phyloP scores from a whole-genome alignment of 2,797 vertebrate species.

The Loris lydekkerianus region DNA sequence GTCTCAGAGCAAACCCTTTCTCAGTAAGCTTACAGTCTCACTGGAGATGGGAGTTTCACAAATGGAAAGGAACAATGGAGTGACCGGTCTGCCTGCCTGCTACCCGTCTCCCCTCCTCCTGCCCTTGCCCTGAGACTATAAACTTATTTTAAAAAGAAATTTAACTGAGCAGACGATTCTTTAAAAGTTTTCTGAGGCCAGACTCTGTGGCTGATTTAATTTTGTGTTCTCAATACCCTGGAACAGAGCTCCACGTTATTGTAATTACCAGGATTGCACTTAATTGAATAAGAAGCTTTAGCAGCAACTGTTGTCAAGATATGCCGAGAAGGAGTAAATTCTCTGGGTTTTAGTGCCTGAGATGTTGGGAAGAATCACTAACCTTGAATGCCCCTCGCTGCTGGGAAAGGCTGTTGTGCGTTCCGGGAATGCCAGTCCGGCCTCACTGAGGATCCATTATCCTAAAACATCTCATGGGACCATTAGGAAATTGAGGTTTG shows the following conservation, averaged over 20 bases:
- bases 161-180: not conserved
- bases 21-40: not conserved
- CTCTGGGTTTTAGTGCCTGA: not conserved
- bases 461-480: not conserved
- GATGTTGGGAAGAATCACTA: not conserved
- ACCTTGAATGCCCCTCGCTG: not conserved
- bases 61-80: not conserved
- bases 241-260: not conserved
- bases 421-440: slow-evolving; percentile 29
- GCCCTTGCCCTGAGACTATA: not conserved
- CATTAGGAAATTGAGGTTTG: slow-evolving; percentile 56
- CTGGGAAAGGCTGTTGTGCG: not conserved
- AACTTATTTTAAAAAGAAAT: slow-evolving; percentile 27
- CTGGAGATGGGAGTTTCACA: not conserved
- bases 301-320: not conserved
- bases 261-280: slow-evolving; percentile 35
- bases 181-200: slow-evolving; percentile 31
- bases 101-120: not conserved
- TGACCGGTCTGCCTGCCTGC: not conserved
- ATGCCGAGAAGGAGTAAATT: not conserved
- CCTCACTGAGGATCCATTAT: slow-evolving; percentile 37
- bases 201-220: not conserved
- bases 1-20: not conserved
- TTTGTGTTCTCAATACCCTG: not conserved
- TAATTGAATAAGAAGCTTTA: slow-evolving; percentile 54